Evolutionary conservation across 2,797 vertebrate genomes (phyloP), one percentile per base, ranked within the genome.

Genomic region (Sebastes trivittatus): DNA sequence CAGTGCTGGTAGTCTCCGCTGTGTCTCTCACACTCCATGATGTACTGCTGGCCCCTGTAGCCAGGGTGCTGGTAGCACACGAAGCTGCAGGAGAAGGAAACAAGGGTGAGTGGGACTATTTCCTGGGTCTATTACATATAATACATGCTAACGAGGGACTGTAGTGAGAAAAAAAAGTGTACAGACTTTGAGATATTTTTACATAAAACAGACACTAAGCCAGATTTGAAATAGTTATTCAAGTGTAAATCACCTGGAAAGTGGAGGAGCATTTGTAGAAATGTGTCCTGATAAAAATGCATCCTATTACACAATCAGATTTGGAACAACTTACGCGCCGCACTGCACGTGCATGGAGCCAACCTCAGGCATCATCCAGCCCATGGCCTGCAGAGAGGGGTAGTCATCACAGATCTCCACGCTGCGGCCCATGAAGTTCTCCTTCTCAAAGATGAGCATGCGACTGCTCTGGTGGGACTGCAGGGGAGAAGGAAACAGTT

Each of bases 261-360:
- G 22, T 23, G 14, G 6, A 42, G 13, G 7, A 46, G 32, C 32
- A 23, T 60, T 32, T 52, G 10, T 5, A 25, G 11, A 38, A 5
- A 4, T 46, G 3, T 46, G 30, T 30, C 52, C 16, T n/a, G 20
- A 61, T 18, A 52, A 64, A 68, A 69, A n/a, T 38, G 59, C 63
- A 63, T 63, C 29, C 29, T 7, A 36, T 56, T 13, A 11, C 8
- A 11, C 4, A 18, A 25, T 42, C 16, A 14, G 20, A 38, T 58
- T 18, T 7, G 9, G 6, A 7, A 25, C 36, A 38, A 96, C 96
- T 96, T 90, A 97, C 96, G 95, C 96, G 85, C 96, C 96, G 18
- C 95, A 95, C 93, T 97, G 96, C 90, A 96, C 95, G 1, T 96
- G 95, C 96, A 97, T 96, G 93, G 96, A 97, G 81, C 96, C 96